These are phyloP conservation scores for Macquaria ambigua DNA, from an alignment of 2,113 vertebrate species.

Conservation along the genomic window DNA sequence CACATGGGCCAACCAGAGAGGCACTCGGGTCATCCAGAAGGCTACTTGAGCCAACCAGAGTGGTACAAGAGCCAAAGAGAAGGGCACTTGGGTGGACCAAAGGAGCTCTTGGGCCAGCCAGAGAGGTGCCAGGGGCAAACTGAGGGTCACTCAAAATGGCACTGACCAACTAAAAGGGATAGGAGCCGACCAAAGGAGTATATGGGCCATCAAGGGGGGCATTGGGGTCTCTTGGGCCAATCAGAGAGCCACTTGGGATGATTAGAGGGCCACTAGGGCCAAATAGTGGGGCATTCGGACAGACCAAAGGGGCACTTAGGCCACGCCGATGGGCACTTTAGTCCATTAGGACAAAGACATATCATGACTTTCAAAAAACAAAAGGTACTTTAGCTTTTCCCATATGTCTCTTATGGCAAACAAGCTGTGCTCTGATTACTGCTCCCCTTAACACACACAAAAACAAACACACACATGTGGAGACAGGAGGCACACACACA, in stretches of 20 bases:
- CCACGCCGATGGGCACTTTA: no score
- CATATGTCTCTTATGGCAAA: neutral
- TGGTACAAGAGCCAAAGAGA: neutral
- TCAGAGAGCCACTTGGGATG: neutral
- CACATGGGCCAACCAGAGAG: neutral
- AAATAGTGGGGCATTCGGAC: neutral
- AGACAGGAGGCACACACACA: conserved; percentile 9
- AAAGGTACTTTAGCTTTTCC: neutral
- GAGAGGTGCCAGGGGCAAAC: neutral
- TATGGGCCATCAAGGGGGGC: no score
- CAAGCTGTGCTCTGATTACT: neutral
- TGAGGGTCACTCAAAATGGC: neutral
- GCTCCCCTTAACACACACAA: conserved; percentile 17
- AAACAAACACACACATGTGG: conserved; percentile 20
- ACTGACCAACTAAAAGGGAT: no score
- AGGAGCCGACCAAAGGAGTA: neutral
- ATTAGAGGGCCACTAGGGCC: neutral
- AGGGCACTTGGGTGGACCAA: no score
- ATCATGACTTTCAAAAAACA: neutral
- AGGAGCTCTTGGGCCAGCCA: no score
- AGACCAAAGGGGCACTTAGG: neutral
- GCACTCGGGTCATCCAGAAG: neutral
- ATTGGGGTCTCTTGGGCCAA: no score
- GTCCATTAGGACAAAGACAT: neutral
- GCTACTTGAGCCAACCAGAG: neutral